These are phyloP conservation scores for Champsocephalus gunnari DNA, from an alignment of 2,797 vertebrate species.

Conservation along the genomic window DNA sequence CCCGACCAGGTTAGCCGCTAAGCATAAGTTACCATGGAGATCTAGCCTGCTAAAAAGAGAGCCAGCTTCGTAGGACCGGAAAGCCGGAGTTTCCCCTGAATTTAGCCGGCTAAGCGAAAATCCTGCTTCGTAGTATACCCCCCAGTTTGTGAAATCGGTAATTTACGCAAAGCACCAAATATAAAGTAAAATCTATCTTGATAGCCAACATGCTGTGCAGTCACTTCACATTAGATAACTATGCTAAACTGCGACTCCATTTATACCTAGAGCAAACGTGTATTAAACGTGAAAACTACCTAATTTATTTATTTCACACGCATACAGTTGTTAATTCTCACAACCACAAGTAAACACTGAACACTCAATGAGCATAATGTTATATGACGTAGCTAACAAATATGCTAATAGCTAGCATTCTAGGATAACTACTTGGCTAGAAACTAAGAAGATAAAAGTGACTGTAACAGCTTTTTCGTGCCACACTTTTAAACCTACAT, in stretches of 20 bases:
- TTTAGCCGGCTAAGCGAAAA: too few species aligned
- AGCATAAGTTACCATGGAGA: too few species aligned
- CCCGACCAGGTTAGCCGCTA: too few species aligned
- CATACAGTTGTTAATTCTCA: not conserved
- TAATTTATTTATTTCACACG: not conserved
- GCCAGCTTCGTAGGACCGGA: too few species aligned
- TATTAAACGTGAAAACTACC: rapidly evolving
- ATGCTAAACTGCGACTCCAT: not conserved
- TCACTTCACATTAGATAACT: not conserved
- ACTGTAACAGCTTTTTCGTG: not conserved
- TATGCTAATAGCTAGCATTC: not conserved
- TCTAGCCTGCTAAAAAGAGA: too few species aligned
- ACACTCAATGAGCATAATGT: not conserved
- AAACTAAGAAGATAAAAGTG: not conserved
- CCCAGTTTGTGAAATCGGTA: not conserved
- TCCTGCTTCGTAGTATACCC: too few species aligned
- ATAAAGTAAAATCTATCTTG: not conserved
- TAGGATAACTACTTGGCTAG: slow-evolving; percentile 21
- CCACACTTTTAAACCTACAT: not conserved
- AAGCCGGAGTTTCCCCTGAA: too few species aligned
- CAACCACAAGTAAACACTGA: not conserved
- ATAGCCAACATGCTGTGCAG: too few species aligned
- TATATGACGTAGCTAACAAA: not conserved
- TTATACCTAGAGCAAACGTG: not conserved
- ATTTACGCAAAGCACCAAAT: not conserved